Percentiles rank a stretch among this genome's conserved stretches.
Conservation (phyloP, 2,113 vertebrate genomes). For the Alces alces region DNA sequence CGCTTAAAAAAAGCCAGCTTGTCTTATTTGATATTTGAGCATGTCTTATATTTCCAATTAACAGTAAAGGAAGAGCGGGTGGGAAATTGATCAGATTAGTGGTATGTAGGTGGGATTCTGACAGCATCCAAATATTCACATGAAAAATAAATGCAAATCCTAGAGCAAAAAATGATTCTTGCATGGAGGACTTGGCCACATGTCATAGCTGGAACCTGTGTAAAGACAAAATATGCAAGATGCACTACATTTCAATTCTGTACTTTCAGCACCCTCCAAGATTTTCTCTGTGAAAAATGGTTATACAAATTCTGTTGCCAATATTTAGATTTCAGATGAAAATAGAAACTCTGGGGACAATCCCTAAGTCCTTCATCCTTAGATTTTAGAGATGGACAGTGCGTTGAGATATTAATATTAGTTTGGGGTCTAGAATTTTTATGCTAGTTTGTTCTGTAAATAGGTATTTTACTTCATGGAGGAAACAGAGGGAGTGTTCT, state of each 20-base stretch:
- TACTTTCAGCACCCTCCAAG: not conserved
- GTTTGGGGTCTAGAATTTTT: constrained; percentile 2
- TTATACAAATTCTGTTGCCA: not conserved
- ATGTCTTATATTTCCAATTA: constrained; percentile 34
- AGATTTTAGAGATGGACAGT: not conserved
- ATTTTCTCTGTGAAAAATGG: constrained; percentile 9
- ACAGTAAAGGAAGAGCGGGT: constrained; percentile 33
- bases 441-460: constrained; percentile 4
- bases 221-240: constrained; percentile 15
- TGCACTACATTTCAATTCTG: not conserved
- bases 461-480: not conserved
- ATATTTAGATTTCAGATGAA: constrained; percentile 28
- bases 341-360: constrained; percentile 30
- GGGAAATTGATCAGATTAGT: constrained; percentile 42
- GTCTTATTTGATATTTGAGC: constrained; percentile 33
- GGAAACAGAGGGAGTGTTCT: constrained; percentile 31
- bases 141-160: constrained; percentile 32
- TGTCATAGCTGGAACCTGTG: not conserved
- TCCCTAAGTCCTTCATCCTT: not conserved
- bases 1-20: not conserved
- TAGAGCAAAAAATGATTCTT: constrained; percentile 3
- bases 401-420: not conserved
- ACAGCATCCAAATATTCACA: constrained; percentile 43
- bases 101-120: constrained; percentile 22
- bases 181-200: not conserved